Conservation (phyloP, 2,113 vertebrate species). For the Pelvicachromis taeniatus region DNA sequence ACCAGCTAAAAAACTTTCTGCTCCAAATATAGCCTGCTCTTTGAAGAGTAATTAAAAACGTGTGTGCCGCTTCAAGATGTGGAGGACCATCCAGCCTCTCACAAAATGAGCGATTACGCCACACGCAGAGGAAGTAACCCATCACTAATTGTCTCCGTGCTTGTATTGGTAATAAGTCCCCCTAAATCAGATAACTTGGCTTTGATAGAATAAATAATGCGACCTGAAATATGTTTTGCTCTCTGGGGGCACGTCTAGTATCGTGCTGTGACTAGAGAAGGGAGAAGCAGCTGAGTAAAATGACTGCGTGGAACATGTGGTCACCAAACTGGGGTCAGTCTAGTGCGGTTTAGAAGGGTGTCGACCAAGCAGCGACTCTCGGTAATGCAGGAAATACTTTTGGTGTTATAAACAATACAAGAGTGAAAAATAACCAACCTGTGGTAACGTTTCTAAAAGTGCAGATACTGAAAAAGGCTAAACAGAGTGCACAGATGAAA, state of each 20-base stretch:
- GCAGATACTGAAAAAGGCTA: background rate
- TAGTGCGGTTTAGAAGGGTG: background rate
- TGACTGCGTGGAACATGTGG: conserved; percentile 23
- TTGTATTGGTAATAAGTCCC: background rate
- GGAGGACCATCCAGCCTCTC: background rate
- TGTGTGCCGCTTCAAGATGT: conserved; percentile 30
- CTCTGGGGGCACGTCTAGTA: background rate
- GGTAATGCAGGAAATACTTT: background rate
- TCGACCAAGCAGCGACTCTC: background rate
- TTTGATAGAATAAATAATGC: background rate
- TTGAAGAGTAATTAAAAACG: conserved; percentile 48
- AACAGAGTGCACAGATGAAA: background rate
- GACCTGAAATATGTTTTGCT: background rate
- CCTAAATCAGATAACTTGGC: background rate
- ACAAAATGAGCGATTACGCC: background rate
- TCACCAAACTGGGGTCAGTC: background rate
- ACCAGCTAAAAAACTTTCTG: conserved; percentile 16
- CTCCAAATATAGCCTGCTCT: conserved; percentile 11
- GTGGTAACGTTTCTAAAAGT: background rate
- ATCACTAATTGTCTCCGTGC: background rate
- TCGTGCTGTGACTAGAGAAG: background rate
- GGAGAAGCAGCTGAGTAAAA: background rate
- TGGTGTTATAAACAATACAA: background rate
- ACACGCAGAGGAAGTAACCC: background rate
- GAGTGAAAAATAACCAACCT: background rate